Evolutionary conservation across 2,888 invertebrate genomes (phyloP).

Genomic region (Melieria picta): DNA sequence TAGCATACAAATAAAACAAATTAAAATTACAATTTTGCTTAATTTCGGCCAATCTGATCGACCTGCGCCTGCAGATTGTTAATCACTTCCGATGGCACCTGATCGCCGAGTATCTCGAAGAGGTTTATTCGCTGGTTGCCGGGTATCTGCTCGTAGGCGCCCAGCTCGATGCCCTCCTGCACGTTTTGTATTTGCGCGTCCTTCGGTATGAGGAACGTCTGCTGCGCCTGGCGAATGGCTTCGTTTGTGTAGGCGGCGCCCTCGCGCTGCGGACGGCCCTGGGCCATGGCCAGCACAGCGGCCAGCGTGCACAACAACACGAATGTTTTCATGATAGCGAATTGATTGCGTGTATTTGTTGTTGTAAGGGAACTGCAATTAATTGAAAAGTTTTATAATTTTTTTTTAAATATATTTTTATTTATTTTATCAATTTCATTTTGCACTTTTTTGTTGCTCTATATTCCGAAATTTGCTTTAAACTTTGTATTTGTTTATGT

Average conservation of each 20-base stretch:
- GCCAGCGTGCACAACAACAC: slow-evolving; percentile 47
- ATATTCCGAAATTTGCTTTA: no score
- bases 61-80: slow-evolving; percentile 87
- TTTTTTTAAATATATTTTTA: slow-evolving; percentile 6
- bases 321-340: slow-evolving; percentile 42
- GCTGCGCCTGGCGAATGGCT: slow-evolving; percentile 88
- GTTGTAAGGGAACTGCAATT: slow-evolving; percentile 20
- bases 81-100: slow-evolving; percentile 87
- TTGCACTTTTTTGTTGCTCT: slow-evolving; percentile 16
- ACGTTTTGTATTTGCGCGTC: slow-evolving; percentile 89
- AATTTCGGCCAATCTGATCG: slow-evolving; percentile 80
- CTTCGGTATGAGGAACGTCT: slow-evolving; percentile 84
- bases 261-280: slow-evolving; percentile 71
- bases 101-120: slow-evolving; percentile 85
- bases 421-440: neutral
- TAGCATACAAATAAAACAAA: no score
- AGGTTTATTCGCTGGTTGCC: slow-evolving; percentile 85
- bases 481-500: slow-evolving; percentile 21
- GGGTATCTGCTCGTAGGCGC: slow-evolving; percentile 87
- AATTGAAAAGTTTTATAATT: slow-evolving; percentile 18
- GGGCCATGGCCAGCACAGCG: slow-evolving; percentile 49
- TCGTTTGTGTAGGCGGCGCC: slow-evolving; percentile 86
- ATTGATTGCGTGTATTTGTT: slow-evolving; percentile 21
- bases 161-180: slow-evolving; percentile 86
- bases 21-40: no score